Conservation (phyloP, 2,113 vertebrate species). For the Anolis sagrei region DNA sequence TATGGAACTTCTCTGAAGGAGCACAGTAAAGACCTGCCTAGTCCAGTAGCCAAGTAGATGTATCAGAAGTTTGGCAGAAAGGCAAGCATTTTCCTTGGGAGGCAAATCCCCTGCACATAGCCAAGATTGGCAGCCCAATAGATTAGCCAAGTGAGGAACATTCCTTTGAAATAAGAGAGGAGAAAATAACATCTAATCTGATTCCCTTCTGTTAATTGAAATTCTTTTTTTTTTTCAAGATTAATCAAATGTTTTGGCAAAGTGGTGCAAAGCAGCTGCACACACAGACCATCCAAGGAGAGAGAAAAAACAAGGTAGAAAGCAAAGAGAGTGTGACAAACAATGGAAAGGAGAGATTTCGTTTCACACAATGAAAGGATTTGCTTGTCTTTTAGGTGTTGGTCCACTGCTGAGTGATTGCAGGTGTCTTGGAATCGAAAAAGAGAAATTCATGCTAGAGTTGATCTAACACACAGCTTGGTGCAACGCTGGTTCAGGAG, state of each 20-base stretch:
- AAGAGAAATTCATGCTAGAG: background rate
- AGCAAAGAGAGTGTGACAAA: background rate
- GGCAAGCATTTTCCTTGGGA: too few species aligned
- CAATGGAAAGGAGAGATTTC: background rate
- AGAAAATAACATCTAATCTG: too few species aligned
- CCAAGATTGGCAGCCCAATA: too few species aligned
- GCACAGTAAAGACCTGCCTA: too few species aligned
- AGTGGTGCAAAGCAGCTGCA: constrained; percentile 11
- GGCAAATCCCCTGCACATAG: too few species aligned
- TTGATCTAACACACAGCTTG: background rate
- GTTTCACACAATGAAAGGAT: background rate
- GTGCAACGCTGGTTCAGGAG: background rate
- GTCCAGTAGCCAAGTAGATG: too few species aligned
- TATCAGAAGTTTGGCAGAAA: too few species aligned
- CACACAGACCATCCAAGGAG: background rate
- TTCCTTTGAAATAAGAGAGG: too few species aligned
- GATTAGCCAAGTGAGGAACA: too few species aligned
- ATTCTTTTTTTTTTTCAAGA: too few species aligned
- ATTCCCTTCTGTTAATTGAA: too few species aligned
- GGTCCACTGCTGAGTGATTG: background rate
- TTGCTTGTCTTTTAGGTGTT: background rate
- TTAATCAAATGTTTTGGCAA: constrained; percentile 8
- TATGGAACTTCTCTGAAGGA: too few species aligned
- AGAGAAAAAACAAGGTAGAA: background rate
- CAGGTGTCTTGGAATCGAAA: background rate